These are phyloP conservation scores for Lutjanus argentimaculatus DNA, from an alignment of 2,797 vertebrate species.

Conservation along the genomic window DNA sequence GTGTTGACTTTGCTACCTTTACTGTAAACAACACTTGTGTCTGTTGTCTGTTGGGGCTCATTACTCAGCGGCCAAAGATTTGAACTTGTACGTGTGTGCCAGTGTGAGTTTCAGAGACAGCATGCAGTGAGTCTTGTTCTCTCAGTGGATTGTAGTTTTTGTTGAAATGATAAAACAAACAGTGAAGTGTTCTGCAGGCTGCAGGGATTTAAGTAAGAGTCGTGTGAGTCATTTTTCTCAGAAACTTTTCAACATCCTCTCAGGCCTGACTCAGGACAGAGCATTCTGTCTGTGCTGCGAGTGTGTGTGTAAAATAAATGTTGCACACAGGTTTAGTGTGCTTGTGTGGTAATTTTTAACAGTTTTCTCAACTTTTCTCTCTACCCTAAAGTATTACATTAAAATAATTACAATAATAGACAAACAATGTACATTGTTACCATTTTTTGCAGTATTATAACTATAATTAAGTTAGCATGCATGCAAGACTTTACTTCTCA, in stretches of 20 bases:
- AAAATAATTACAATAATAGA: not conserved
- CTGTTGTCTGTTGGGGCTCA: constrained; percentile 16
- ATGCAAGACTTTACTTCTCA: constrained; percentile 7
- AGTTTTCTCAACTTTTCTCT: not conserved
- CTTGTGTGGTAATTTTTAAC: constrained; percentile 3
- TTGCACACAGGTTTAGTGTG: not conserved
- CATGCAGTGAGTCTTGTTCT: constrained; percentile 22
- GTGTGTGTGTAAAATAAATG: constrained; percentile 16
- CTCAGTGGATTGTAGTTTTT: constrained; percentile 53
- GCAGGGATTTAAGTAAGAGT: constrained; percentile 36
- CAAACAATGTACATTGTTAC: not conserved
- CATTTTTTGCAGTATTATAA: not conserved
- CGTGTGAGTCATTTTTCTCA: constrained; percentile 61
- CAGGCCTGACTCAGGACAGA: constrained; percentile 9
- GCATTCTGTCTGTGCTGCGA: not conserved
- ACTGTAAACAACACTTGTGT: constrained; percentile 13
- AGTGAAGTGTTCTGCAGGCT: constrained; percentile 11
- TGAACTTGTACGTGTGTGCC: constrained; percentile 13
- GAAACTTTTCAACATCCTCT: constrained; percentile 49
- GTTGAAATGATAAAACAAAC: constrained; percentile 54
- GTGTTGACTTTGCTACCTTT: not conserved
- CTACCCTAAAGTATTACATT: not conserved
- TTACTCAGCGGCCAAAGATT: constrained; percentile 33
- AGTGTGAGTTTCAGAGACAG: constrained; percentile 23
- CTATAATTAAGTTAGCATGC: constrained; percentile 22